These are phyloP conservation scores for Psittacula echo DNA, from an alignment of 2,797 vertebrate genomes.

Conservation along the genomic window DNA sequence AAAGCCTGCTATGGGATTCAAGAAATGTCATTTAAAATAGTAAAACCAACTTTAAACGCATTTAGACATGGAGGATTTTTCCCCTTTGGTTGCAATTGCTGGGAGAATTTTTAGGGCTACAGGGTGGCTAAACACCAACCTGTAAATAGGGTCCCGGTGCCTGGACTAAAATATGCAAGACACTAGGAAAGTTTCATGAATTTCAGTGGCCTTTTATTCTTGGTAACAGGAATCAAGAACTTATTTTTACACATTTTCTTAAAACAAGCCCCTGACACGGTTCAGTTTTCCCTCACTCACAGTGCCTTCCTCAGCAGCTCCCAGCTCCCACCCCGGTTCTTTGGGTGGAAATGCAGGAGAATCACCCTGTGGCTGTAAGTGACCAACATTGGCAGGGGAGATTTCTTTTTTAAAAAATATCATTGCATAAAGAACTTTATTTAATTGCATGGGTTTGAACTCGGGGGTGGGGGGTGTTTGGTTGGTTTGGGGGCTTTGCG, in stretches of 20 bases:
- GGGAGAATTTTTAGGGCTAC: not conserved
- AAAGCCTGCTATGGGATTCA: not conserved
- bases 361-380: not conserved
- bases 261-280: not conserved
- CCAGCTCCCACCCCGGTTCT: not conserved
- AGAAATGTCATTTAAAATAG: not conserved
- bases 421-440: not conserved
- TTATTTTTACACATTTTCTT: not conserved
- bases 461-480: not conserved
- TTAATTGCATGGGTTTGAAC: not conserved
- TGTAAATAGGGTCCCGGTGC: rapidly evolving
- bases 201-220: not conserved
- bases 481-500: not conserved
- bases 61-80: not conserved
- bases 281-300: not conserved
- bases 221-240: not conserved
- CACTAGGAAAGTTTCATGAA: not conserved
- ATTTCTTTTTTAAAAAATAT: not conserved
- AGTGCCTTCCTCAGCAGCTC: not conserved
- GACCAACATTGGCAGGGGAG: not conserved
- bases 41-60: not conserved
- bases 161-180: not conserved
- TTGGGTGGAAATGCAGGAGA: not conserved
- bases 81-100: not conserved
- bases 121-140: not conserved